phyloP scores from a whole-genome alignment of 2,797 vertebrate species.

The Coreius guichenoti region DNA sequence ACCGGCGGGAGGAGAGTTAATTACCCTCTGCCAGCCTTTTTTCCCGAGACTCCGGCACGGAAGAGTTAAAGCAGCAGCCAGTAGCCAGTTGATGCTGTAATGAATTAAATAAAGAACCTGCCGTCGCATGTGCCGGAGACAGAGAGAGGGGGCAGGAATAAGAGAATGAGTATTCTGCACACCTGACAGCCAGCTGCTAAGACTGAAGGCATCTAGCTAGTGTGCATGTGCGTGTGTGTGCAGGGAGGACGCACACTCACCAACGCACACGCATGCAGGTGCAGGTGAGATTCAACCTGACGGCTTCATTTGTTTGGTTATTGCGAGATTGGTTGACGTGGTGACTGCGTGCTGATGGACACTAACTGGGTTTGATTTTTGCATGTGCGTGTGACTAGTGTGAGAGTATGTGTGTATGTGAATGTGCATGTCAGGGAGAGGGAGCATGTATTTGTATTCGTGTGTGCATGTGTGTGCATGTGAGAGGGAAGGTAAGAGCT shows the following conservation, averaged over 20 bases:
- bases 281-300: conserved; percentile 61
- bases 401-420: not conserved
- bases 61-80: conserved; percentile 74
- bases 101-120: conserved; percentile 81
- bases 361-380: conserved; percentile 8
- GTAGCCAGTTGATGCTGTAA: conserved; percentile 76
- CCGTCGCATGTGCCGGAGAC: conserved; percentile 72
- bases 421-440: conserved; percentile 22
- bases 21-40: conserved; percentile 49
- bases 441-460: not conserved
- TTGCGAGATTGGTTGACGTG: conserved; percentile 9
- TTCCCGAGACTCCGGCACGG: conserved; percentile 69
- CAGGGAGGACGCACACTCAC: conserved; percentile 28
- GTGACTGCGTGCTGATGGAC: not conserved
- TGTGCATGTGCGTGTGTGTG: conserved; percentile 40
- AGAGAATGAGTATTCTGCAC: conserved; percentile 60
- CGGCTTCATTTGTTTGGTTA: conserved; percentile 26
- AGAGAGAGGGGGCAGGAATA: conserved; percentile 60
- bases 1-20: conserved; percentile 55
- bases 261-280: conserved; percentile 31
- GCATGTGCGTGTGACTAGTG: not conserved
- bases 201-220: conserved; percentile 52
- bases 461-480: conserved; percentile 7
- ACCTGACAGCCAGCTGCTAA: conserved; percentile 53
- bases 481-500: conserved; percentile 61